phyloP scores from a whole-genome alignment of 2,888 invertebrate genomes.

The Macaria notata region DNA sequence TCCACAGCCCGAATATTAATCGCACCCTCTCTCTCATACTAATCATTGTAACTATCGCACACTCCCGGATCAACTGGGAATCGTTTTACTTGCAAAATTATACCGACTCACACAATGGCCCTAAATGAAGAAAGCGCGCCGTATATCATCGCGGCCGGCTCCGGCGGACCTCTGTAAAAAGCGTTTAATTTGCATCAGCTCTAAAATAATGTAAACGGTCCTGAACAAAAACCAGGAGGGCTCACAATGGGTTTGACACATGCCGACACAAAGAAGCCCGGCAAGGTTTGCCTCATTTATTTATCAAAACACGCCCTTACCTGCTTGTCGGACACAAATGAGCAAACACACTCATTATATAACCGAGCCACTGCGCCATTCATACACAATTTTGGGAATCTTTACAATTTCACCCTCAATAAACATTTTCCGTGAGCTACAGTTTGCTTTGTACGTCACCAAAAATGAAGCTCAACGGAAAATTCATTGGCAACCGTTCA shows the following conservation, averaged over 20 bases:
- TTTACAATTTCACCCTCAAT: neutral
- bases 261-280: conserved; percentile 31
- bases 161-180: conserved; percentile 40
- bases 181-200: conserved; percentile 37
- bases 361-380: neutral
- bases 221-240: conserved; percentile 29
- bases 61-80: conserved; percentile 47
- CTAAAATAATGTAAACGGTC: conserved; percentile 38
- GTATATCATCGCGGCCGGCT: conserved; percentile 54
- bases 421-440: neutral
- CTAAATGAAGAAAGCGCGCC: conserved; percentile 52
- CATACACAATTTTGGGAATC: neutral
- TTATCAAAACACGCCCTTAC: conserved; percentile 6
- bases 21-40: conserved; percentile 49
- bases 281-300: conserved; percentile 13
- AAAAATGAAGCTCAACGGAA: neutral
- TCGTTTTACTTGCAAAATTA: conserved; percentile 55
- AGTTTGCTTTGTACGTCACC: too few species aligned
- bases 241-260: conserved; percentile 30
- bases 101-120: conserved; percentile 51
- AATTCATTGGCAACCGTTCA: conserved; percentile 11
- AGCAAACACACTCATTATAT: neutral
- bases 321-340: neutral
- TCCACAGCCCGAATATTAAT: conserved; percentile 62
- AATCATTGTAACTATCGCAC: conserved; percentile 53